Percentiles rank a stretch among this genome's conserved stretches.
Evolutionary conservation across 2,113 vertebrate genomes (phyloP).

Genomic region (Corynorhinus townsendii): DNA sequence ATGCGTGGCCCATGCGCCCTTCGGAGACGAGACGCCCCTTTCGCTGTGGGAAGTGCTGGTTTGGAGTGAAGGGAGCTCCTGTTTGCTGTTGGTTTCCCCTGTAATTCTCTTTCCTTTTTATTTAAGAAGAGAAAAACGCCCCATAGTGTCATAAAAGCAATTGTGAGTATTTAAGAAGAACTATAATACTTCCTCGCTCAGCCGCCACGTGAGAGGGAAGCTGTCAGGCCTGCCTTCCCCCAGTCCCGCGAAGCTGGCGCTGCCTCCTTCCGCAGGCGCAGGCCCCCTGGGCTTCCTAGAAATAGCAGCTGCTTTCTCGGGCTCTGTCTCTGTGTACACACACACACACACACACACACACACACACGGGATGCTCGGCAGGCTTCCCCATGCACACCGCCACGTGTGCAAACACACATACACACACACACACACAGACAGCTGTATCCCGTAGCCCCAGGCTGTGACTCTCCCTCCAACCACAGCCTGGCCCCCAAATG

Average conservation of each 20-base stretch:
- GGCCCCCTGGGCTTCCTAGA: not conserved
- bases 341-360: not conserved
- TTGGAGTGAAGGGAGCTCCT: not conserved
- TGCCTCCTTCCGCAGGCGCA: not conserved
- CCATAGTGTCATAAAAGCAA: not conserved
- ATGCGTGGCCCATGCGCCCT: not conserved
- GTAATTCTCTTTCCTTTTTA: not conserved
- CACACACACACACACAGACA: too few species aligned
- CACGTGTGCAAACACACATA: accelerated
- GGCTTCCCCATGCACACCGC: accelerated
- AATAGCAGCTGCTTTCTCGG: not conserved
- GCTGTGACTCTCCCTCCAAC: not conserved
- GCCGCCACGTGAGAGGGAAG: not conserved
- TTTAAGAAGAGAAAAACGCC: not conserved
- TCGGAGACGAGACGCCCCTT: not conserved
- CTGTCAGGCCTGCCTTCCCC: not conserved
- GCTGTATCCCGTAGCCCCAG: accelerated
- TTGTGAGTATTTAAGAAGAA: not conserved
- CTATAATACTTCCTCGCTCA: not conserved
- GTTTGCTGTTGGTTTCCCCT: not conserved
- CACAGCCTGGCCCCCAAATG: not conserved
- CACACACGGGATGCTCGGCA: not conserved
- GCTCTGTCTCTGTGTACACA: not conserved
- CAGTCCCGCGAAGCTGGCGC: not conserved
- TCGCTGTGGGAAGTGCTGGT: not conserved